Evolutionary conservation across 1,140 invertebrate genomes (phyloP), one percentile per base, ranked within the genome.

Genomic region (Archivesica marissinica): DNA sequence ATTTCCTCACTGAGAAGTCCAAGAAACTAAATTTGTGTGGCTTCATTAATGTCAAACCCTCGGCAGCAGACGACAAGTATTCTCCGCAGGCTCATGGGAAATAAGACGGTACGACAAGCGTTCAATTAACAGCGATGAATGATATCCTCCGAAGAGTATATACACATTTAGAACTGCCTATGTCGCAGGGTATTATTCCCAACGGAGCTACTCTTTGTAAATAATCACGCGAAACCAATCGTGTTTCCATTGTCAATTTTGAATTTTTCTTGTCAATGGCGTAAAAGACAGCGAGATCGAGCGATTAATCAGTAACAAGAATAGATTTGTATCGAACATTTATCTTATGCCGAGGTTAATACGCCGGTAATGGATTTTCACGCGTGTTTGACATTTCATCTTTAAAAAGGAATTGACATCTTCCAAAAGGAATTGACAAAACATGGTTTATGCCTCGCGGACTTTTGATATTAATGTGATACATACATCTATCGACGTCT

Each of bases 161-260:
- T 59, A 59, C 23, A 59, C 33, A 28, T 20, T 59, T 59, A n/a
- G n/a, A n/a, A n/a, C 23, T 59, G 54, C 54, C 54, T 28, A 28
- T 59, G 54, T 59, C 54, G 25, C 25, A 59, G 54, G 33, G 33
- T 28, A 59, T 59, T 23, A 59, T 59, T 59, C 54, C 54, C 54
- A 59, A 4, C 33, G 33, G 13, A 28, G 6, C 54, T 20, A n/a
- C 15, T 23, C 54, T 59, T 28, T 59, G 54, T 59, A 59, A 59
- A 59, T 59, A 59, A 59, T 28, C 54, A 59, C 54, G 54, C 33
- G 54, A 59, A 59, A 59, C 54, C 25, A 59, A 59, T 59, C 54
- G 25, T 59, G 25, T 59, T 59, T 59, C 33, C 54, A 59, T 59
- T 59, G 25, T 28, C 54, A 59, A 59, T 59, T 3, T 59, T 59